A percentile compares a stretch with the other conserved stretches of the same genome.
These are phyloP conservation scores for Dasysyrphus tricinctus DNA, from an alignment of 2,888 invertebrate species.

Conservation along the genomic window DNA sequence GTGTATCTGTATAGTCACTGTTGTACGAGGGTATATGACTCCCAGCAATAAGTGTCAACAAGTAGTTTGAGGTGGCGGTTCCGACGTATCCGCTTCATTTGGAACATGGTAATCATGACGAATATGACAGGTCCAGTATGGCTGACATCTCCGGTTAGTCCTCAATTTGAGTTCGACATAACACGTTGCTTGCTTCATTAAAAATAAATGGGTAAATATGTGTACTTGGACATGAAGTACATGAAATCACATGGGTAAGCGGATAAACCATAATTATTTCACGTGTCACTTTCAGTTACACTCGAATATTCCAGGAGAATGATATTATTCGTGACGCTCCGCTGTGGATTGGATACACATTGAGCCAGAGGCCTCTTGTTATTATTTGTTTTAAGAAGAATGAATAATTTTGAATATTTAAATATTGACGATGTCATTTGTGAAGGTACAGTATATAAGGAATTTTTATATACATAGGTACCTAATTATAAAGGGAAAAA, in stretches of 20 bases:
- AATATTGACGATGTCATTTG: not conserved
- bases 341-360: not conserved
- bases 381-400: not conserved
- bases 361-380: too few relatives aligned
- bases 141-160: slow-evolving; percentile 38
- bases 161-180: slow-evolving; percentile 21
- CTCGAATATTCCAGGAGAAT: not conserved
- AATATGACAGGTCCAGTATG: slow-evolving; percentile 30
- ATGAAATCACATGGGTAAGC: slow-evolving; percentile 24
- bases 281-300: slow-evolving; percentile 30
- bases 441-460: too few relatives aligned
- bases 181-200: slow-evolving; percentile 33
- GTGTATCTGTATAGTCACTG: not conserved
- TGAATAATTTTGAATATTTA: not conserved
- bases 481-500: too few relatives aligned
- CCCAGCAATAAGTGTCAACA: slow-evolving; percentile 62
- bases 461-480: too few relatives aligned
- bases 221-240: not conserved
- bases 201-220: slow-evolving; percentile 21
- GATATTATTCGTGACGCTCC: not conserved
- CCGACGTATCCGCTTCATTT: slow-evolving; percentile 22
- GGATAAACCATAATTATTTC: slow-evolving; percentile 41
- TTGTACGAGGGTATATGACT: slow-evolving; percentile 1
- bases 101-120: slow-evolving; percentile 35
- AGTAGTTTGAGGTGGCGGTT: slow-evolving; percentile 42